Evolutionary conservation across 2,888 invertebrate species (phyloP).

Genomic region (Macaria liturata): DNA sequence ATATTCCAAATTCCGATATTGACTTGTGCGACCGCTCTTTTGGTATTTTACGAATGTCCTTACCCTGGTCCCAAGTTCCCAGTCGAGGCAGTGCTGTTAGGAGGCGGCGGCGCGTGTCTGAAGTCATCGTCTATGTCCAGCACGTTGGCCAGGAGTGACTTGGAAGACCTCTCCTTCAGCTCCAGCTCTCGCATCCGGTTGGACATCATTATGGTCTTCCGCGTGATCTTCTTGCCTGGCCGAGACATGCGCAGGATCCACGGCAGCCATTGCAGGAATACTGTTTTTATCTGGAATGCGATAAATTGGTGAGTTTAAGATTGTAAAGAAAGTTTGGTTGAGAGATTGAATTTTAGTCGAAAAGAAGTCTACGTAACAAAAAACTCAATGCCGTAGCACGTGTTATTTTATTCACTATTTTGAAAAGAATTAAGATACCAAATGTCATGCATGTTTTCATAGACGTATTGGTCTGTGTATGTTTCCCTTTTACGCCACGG

Average conservation of each 20-base stretch:
- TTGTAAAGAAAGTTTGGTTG: too few species aligned
- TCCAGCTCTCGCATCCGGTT: constrained; percentile 96
- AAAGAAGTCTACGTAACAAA: too few species aligned
- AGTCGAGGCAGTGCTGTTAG: constrained; percentile 83
- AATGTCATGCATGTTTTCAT: too few species aligned
- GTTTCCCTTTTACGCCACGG: too few species aligned
- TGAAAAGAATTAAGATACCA: too few species aligned
- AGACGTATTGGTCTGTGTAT: too few species aligned
- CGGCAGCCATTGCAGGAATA: constrained; percentile 98
- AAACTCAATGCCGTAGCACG: too few species aligned
- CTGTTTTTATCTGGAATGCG: constrained; percentile 91
- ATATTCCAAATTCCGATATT: too few species aligned
- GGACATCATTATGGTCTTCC: constrained; percentile 94
- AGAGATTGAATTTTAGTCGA: too few species aligned
- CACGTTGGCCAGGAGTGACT: constrained; percentile 96
- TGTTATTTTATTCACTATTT: too few species aligned
- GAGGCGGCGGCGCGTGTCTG: constrained; percentile 88
- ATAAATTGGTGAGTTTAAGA: background rate
- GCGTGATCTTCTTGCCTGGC: constrained; percentile 96
- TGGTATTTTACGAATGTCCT: constrained; percentile 38
- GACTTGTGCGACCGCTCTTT: too few species aligned
- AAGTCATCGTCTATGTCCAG: constrained; percentile 98
- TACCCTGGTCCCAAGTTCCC: constrained; percentile 86
- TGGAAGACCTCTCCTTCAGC: constrained; percentile 96
- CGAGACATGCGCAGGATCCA: constrained; percentile 98